phyloP scores from a whole-genome alignment of 2,888 invertebrate species.

The Acronicta alni region DNA sequence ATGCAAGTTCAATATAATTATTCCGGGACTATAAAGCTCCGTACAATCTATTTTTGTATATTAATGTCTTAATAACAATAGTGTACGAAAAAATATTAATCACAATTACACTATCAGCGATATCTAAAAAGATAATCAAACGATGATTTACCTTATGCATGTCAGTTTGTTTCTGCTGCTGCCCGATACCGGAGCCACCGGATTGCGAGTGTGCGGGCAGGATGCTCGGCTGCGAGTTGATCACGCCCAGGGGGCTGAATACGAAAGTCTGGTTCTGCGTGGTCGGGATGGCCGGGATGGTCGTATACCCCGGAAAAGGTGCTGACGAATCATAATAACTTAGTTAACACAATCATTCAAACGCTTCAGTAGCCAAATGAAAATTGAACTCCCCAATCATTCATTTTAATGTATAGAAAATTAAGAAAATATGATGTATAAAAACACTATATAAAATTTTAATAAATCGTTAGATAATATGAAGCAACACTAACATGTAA shows the following conservation, averaged over 20 bases:
- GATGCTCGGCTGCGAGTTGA: constrained; percentile 92
- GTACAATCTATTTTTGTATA: too few species aligned
- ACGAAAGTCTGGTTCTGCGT: constrained; percentile 94
- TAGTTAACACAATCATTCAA: background rate
- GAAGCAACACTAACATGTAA: constrained; percentile 30
- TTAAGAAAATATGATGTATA: constrained; percentile 6
- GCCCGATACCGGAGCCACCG: constrained; percentile 82
- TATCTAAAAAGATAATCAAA: too few species aligned
- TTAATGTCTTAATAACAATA: too few species aligned
- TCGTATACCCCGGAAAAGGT: constrained; percentile 93
- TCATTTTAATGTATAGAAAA: constrained; percentile 9
- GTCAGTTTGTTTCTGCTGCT: constrained; percentile 90
- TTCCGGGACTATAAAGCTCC: too few species aligned
- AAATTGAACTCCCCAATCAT: background rate
- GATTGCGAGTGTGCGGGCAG: constrained; percentile 90
- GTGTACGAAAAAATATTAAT: too few species aligned
- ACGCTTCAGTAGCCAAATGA: background rate
- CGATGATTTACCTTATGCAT: constrained; percentile 90
- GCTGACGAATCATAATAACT: constrained; percentile 67
- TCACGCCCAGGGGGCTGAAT: constrained; percentile 92
- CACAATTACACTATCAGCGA: too few species aligned
- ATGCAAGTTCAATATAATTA: too few species aligned
- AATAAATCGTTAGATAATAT: constrained; percentile 17
- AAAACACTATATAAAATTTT: constrained; percentile 3
- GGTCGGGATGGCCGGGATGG: constrained; percentile 93